These are phyloP conservation scores for Equus quagga DNA, from an alignment of 2,113 vertebrate species.

Conservation along the genomic window DNA sequence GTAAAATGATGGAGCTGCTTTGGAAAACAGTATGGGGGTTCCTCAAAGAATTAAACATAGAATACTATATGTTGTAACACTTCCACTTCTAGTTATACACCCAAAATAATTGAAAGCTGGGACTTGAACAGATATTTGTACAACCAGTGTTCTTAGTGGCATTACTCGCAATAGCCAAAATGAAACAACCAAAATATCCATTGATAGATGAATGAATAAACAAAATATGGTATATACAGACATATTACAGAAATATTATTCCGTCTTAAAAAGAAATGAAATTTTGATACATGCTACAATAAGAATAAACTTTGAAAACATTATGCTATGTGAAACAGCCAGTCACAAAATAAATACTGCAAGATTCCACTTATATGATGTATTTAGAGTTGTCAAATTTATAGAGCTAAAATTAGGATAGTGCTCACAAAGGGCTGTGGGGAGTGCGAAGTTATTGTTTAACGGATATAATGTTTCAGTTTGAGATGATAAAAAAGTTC, in stretches of 20 bases:
- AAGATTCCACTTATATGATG: neutral
- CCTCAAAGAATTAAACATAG: neutral
- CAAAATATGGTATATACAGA: neutral
- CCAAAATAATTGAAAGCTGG: neutral
- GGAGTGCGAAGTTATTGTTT: neutral
- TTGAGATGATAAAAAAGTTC: neutral
- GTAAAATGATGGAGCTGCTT: neutral
- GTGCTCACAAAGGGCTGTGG: neutral
- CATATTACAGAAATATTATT: neutral
- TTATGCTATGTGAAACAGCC: neutral
- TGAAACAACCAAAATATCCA: conserved; percentile 5
- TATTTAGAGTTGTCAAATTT: neutral
- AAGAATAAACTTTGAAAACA: neutral
- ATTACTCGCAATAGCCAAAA: conserved; percentile 1
- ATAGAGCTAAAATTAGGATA: neutral
- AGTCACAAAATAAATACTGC: neutral
- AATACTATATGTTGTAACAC: neutral
- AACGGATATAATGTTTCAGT: neutral
- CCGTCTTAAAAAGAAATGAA: neutral
- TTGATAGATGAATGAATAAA: neutral
- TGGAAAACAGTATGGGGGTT: neutral
- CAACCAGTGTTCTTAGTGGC: neutral
- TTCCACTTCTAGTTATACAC: neutral
- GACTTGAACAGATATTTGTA: neutral
- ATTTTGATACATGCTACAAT: neutral